Conservation (phyloP, 2,113 vertebrate species). For the Takifugu flavidus region DNA sequence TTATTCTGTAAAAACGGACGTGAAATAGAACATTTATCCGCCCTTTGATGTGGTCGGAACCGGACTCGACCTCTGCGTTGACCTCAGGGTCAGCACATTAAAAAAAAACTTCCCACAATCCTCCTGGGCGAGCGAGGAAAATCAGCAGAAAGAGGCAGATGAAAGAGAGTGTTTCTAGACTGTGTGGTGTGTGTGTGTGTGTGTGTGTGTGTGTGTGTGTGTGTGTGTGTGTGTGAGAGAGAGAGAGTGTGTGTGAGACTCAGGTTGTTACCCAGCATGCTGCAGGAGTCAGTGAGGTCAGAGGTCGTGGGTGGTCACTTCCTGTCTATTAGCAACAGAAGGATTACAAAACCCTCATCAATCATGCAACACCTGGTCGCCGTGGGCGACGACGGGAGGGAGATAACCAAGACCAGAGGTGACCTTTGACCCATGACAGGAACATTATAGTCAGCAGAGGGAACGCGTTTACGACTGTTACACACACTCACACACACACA, state of each 20-base stretch:
- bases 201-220: background rate
- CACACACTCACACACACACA: background rate
- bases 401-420: conserved; percentile 34
- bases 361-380: conserved; percentile 60
- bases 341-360: conserved; percentile 51
- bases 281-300: conserved; percentile 53
- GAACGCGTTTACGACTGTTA: conserved; percentile 2
- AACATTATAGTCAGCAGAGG: conserved; percentile 8
- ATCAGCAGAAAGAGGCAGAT: conserved; percentile 43
- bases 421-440: conserved; percentile 33
- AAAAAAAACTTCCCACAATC: conserved; percentile 27
- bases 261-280: conserved; percentile 54
- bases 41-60: too few relatives aligned
- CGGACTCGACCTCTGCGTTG: too few relatives aligned
- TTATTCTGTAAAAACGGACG: too few relatives aligned
- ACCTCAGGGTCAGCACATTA: background rate
- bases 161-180: conserved; percentile 33
- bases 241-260: conserved; percentile 28
- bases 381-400: conserved; percentile 19
- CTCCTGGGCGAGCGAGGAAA: conserved; percentile 19
- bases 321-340: conserved; percentile 64
- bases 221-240: conserved; percentile 6
- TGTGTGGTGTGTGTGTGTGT: conserved; percentile 1
- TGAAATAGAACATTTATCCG: too few relatives aligned
- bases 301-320: conserved; percentile 62